Evolutionary conservation across 2,113 vertebrate genomes (phyloP).

Genomic region (Brienomyrus longianalis): DNA sequence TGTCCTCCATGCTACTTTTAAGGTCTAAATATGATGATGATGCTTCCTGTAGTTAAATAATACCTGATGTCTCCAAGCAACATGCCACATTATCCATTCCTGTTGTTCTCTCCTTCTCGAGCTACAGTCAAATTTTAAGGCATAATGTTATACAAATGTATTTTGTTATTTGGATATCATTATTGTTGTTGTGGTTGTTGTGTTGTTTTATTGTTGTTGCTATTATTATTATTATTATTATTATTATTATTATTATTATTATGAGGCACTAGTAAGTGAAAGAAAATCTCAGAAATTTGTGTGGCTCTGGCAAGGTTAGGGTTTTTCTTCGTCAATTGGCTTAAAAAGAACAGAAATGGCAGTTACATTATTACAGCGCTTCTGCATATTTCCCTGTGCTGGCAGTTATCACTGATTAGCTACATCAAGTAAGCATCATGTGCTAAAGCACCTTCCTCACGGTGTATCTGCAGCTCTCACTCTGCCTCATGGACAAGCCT

Average conservation of each 20-base stretch:
- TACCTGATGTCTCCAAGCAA: background rate
- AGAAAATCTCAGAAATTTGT: background rate
- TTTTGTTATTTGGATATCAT: background rate
- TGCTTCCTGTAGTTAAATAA: background rate
- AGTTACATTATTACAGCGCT: background rate
- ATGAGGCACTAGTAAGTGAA: background rate
- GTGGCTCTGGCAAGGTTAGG: background rate
- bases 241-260: background rate
- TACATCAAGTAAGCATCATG: background rate
- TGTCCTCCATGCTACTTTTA: background rate
- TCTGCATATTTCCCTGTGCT: background rate
- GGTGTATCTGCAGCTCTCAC: background rate
- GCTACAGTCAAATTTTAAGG: background rate
- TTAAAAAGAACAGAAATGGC: background rate
- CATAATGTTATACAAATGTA: background rate
- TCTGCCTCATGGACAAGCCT: background rate
- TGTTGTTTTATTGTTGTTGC: background rate
- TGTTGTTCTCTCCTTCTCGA: background rate
- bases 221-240: background rate
- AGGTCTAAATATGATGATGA: background rate
- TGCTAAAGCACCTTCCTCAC: background rate
- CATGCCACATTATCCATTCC: background rate
- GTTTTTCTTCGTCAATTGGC: background rate
- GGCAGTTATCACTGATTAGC: background rate
- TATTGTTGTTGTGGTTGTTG: background rate